Percentiles rank a stretch among this genome's conserved stretches.
These are phyloP conservation scores for Cardiocondyla obscurior DNA, from an alignment of 1,140 invertebrate genomes.

Conservation along the genomic window DNA sequence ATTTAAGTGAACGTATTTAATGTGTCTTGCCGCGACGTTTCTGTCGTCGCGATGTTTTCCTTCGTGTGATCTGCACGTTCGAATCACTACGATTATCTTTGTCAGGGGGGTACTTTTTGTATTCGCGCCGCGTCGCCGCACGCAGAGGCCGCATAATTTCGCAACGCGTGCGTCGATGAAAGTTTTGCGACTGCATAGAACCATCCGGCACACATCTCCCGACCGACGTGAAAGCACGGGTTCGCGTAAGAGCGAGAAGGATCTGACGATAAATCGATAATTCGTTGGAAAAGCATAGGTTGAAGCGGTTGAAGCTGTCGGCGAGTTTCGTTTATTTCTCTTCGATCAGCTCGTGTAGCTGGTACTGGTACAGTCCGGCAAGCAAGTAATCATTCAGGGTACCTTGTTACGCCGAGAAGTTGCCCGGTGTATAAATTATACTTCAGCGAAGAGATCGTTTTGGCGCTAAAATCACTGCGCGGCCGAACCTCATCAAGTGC, in stretches of 20 bases:
- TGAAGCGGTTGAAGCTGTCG: conserved; percentile 71
- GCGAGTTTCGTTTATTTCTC: conserved; percentile 77
- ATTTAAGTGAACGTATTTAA: not conserved
- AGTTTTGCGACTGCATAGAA: conserved; percentile 57
- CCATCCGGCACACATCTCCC: conserved; percentile 5
- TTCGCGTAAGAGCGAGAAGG: conserved; percentile 45
- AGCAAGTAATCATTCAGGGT: conserved; percentile 63
- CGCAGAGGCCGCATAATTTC: conserved; percentile 49
- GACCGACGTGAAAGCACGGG: conserved; percentile 56
- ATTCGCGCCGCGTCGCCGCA: not conserved
- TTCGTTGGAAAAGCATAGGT: conserved; percentile 67
- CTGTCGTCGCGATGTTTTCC: not conserved
- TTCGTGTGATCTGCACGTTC: not conserved
- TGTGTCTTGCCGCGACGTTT: not conserved
- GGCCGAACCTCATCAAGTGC: not conserved
- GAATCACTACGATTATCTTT: conserved; percentile 9
- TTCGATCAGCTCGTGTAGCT: conserved; percentile 73
- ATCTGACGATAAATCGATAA: conserved; percentile 56
- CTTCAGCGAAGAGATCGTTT: not conserved
- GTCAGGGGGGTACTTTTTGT: not conserved
- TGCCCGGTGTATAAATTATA: not conserved
- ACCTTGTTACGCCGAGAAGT: conserved; percentile 5
- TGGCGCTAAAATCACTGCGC: not conserved
- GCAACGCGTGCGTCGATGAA: conserved; percentile 64
- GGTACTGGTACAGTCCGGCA: conserved; percentile 73